Percentiles rank a stretch among this genome's conserved stretches.
phyloP scores from a whole-genome alignment of 2,797 vertebrate species.

The Chelmon rostratus region DNA sequence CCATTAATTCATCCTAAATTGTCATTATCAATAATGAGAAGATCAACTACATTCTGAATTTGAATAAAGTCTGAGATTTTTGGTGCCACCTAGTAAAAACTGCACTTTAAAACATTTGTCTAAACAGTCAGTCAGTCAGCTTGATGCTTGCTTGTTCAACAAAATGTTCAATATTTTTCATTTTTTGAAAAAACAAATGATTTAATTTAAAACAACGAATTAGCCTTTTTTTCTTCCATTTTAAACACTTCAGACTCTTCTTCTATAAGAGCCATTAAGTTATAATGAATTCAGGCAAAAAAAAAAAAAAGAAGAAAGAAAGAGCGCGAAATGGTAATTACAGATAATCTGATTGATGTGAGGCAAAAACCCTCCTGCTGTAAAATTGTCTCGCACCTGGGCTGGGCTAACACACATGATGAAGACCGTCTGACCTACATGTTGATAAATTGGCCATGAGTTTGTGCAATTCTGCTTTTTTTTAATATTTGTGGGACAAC shows the following conservation, averaged over 20 bases:
- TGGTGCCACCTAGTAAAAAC: neutral
- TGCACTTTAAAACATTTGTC: neutral
- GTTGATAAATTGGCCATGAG: slow-evolving; percentile 14
- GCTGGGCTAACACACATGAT: neutral
- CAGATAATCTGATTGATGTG: slow-evolving; percentile 27
- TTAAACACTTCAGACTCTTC: neutral
- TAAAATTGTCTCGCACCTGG: slow-evolving; percentile 35
- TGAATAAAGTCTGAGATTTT: neutral
- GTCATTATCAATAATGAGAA: neutral
- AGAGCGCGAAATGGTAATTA: slow-evolving; percentile 17
- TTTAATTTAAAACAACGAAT: neutral
- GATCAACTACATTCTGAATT: neutral
- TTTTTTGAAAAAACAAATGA: no score
- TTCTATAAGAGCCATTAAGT: neutral
- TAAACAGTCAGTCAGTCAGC: no score
- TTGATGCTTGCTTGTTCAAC: no score
- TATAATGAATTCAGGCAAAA: neutral
- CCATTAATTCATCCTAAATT: neutral
- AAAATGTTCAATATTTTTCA: neutral
- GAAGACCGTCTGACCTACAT: slow-evolving; percentile 33
- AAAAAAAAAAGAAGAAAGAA: neutral
- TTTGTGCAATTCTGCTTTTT: slow-evolving; percentile 5
- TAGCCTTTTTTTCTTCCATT: neutral
- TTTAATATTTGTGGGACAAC: neutral
- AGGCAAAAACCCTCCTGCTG: slow-evolving; percentile 10